Conservation (phyloP, 2,113 vertebrate species). For the Rousettus leschenaultii region DNA sequence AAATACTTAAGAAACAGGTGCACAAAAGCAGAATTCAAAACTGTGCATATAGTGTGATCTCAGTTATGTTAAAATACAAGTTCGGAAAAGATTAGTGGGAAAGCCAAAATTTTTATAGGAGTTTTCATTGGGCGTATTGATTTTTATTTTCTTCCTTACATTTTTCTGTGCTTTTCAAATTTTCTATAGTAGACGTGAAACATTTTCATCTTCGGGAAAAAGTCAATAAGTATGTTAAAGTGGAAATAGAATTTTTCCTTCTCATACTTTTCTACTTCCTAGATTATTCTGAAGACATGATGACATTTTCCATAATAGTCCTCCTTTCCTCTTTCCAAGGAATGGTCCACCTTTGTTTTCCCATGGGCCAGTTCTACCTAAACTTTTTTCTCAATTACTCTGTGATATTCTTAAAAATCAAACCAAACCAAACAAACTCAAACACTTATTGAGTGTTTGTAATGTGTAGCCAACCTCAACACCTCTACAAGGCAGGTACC, state of each 20-base stretch:
- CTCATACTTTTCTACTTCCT: not conserved
- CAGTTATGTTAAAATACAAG: not conserved
- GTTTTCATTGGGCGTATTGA: not conserved
- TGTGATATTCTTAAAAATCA: not conserved
- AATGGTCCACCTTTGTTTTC: not conserved
- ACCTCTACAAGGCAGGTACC: not conserved
- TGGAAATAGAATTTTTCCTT: not conserved
- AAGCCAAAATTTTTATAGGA: not conserved
- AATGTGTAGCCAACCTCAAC: not conserved
- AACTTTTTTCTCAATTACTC: not conserved
- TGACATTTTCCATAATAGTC: not conserved
- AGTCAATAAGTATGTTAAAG: not conserved
- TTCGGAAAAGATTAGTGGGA: not conserved
- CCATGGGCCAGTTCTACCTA: not conserved
- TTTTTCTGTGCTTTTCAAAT: constrained; percentile 7
- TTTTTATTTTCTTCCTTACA: not conserved
- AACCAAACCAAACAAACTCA: not conserved
- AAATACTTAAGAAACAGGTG: not conserved
- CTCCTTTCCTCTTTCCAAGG: not conserved
- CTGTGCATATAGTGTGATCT: not conserved
- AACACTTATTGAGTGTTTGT: not conserved
- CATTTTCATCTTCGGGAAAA: constrained; percentile 25
- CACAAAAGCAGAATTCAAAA: not conserved
- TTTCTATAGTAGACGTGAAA: not conserved
- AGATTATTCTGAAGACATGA: not conserved